These are phyloP conservation scores for Tetanocera ferruginea DNA, from an alignment of 2,888 invertebrate species.

Conservation along the genomic window DNA sequence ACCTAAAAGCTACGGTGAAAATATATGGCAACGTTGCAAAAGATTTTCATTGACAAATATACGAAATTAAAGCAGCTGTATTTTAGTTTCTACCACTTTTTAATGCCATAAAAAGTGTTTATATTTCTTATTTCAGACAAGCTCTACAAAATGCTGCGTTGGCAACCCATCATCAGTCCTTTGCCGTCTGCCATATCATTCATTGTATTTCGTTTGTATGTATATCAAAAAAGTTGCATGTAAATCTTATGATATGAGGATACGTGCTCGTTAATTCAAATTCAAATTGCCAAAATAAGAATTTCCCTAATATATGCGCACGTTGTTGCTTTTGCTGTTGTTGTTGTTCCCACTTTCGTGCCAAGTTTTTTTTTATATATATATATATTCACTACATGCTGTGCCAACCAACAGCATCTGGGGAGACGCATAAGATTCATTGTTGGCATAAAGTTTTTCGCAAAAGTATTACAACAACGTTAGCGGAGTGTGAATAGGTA, in stretches of 20 bases:
- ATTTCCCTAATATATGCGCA: conserved; percentile 40
- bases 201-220: background rate
- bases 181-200: too few species aligned
- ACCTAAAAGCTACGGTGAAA: background rate
- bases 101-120: too few species aligned
- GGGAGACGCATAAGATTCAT: conserved; percentile 33
- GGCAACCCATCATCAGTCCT: background rate
- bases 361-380: background rate
- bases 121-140: too few species aligned
- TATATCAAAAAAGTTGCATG: conserved; percentile 8
- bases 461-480: background rate
- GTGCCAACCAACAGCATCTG: background rate
- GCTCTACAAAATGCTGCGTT: background rate
- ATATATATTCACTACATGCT: background rate
- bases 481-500: conserved; percentile 14
- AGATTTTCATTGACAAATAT: background rate
- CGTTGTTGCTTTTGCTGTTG: conserved; percentile 13
- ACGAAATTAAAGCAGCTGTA: background rate
- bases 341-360: too few species aligned
- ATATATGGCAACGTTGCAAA: background rate
- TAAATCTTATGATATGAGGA: background rate
- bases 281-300: conserved; percentile 25
- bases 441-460: conserved; percentile 21
- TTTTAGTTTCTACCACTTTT: too few species aligned
- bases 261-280: conserved; percentile 30